These are phyloP conservation scores for Lates japonicus DNA, from an alignment of 2,797 vertebrate species.

Conservation along the genomic window DNA sequence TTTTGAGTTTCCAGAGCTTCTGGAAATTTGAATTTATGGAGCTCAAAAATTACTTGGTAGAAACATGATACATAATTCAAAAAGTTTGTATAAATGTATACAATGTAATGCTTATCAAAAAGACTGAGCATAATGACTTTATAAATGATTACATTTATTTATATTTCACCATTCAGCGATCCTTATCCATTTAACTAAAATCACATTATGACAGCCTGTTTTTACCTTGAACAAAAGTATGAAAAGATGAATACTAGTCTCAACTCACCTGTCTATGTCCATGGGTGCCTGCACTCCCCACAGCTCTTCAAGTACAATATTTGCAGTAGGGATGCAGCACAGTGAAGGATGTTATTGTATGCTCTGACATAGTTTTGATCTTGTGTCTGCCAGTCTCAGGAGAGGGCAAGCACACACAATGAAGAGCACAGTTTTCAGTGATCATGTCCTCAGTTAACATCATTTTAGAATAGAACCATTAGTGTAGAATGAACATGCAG, in stretches of 20 bases:
- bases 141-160: background rate
- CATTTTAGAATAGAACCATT: background rate
- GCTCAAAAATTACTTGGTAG: background rate
- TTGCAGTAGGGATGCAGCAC: constrained; percentile 18
- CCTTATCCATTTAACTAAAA: constrained; percentile 15
- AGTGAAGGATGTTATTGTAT: constrained; percentile 37
- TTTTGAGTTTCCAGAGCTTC: background rate
- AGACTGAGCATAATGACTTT: background rate
- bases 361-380: constrained; percentile 43
- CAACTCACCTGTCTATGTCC: constrained; percentile 28
- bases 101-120: no score
- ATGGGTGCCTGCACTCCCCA: background rate
- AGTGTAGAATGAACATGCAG: background rate
- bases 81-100: no score
- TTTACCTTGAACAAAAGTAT: constrained; percentile 28
- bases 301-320: constrained; percentile 17
- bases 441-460: constrained; percentile 15
- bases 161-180: background rate
- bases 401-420: background rate
- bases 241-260: constrained; percentile 15
- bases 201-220: background rate
- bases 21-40: background rate
- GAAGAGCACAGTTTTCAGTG: background rate
- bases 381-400: background rate
- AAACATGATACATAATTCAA: background rate